Evolutionary conservation across 1,140 invertebrate species (phyloP).

Genomic region (Drosophila serrata): DNA sequence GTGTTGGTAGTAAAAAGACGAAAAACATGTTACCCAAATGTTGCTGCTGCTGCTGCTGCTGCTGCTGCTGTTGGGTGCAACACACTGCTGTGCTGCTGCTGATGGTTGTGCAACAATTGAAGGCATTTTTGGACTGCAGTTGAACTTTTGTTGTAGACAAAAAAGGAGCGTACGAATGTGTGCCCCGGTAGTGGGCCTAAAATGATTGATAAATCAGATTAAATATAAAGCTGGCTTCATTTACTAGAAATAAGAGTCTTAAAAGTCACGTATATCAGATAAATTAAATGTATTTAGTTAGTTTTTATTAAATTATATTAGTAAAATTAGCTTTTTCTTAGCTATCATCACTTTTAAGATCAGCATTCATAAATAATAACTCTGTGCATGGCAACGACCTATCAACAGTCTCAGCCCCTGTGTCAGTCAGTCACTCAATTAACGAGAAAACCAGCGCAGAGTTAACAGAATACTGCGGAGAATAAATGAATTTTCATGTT

Average conservation of each 20-base stretch:
- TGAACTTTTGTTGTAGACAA: conserved; percentile 29
- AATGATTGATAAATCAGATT: conserved; percentile 44
- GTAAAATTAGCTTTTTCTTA: neutral
- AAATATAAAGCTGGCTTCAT: conserved; percentile 1
- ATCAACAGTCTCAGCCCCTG: conserved; percentile 14
- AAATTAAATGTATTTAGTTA: neutral
- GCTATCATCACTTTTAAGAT: conserved; percentile 1
- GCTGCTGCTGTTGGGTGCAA: conserved; percentile 22
- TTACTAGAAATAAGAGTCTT: neutral
- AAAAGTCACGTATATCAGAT: neutral
- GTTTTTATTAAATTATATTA: neutral
- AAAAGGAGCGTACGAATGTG: conserved; percentile 20
- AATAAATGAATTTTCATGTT: conserved; percentile 18
- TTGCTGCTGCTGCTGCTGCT: conserved; percentile 43
- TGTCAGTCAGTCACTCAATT: conserved; percentile 27
- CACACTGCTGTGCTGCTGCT: conserved; percentile 14
- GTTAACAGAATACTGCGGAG: neutral
- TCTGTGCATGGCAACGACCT: too few relatives aligned
- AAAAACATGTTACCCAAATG: conserved; percentile 66
- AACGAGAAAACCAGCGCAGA: conserved; percentile 17
- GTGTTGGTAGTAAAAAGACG: conserved; percentile 44
- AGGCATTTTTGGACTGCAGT: conserved; percentile 38
- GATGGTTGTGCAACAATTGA: conserved; percentile 71
- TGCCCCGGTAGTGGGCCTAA: neutral
- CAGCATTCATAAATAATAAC: conserved; percentile 9